phyloP scores from a whole-genome alignment of 2,888 invertebrate genomes.

The Erebia palarica region DNA sequence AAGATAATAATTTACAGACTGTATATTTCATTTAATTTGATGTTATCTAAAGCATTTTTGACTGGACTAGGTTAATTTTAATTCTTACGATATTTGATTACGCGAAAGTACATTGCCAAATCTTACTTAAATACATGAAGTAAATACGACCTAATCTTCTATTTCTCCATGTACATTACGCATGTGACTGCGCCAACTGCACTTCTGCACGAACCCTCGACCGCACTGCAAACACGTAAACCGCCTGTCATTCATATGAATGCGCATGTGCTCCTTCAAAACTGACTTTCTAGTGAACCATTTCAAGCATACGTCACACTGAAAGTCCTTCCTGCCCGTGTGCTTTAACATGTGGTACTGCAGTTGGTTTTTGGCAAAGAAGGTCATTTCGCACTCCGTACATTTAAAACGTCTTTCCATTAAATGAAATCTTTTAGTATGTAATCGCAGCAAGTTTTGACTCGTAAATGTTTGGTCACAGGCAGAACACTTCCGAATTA shows the following conservation, averaged over 20 bases:
- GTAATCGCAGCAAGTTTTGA: slow-evolving; percentile 36
- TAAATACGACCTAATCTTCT: not conserved
- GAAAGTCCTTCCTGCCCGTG: slow-evolving; percentile 52
- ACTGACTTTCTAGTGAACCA: slow-evolving; percentile 44
- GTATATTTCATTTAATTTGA: too few relatives aligned
- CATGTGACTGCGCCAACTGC: slow-evolving; percentile 50
- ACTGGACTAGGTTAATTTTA: too few relatives aligned
- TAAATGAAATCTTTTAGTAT: slow-evolving; percentile 40
- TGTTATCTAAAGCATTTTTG: too few relatives aligned
- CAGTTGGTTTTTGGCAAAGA: slow-evolving; percentile 47
- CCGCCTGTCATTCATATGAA: slow-evolving; percentile 37
- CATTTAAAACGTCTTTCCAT: slow-evolving; percentile 19
- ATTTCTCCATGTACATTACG: slow-evolving; percentile 44
- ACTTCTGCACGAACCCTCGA: slow-evolving; percentile 51
- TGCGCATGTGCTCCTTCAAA: slow-evolving; percentile 46
- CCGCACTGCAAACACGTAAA: slow-evolving; percentile 51
- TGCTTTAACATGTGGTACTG: slow-evolving; percentile 58
- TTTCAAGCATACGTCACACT: slow-evolving; percentile 61
- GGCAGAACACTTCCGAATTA: slow-evolving; percentile 41
- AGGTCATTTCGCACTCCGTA: slow-evolving; percentile 45
- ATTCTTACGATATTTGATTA: too few relatives aligned
- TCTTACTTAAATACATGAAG: not conserved
- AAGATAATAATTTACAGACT: too few relatives aligned
- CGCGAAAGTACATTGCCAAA: too few relatives aligned
- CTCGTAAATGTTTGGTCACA: slow-evolving; percentile 45